These are phyloP conservation scores for Leptocoma aspasia DNA, from an alignment of 2,113 vertebrate species.

Conservation along the genomic window DNA sequence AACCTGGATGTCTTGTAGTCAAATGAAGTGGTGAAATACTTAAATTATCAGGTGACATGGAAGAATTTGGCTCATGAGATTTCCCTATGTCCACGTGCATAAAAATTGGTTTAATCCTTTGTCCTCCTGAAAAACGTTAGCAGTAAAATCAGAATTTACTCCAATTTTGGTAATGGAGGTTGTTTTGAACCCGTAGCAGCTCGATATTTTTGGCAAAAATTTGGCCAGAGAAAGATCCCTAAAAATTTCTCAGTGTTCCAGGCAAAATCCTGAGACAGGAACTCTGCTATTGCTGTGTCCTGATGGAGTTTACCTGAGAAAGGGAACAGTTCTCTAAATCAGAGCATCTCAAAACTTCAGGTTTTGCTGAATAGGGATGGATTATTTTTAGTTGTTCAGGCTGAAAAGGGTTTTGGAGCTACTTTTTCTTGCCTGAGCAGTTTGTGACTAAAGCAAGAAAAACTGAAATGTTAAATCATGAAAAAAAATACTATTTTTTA, in stretches of 20 bases:
- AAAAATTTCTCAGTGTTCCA: not conserved
- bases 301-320: not conserved
- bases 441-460: not conserved
- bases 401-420: not conserved
- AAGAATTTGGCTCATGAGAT: not conserved
- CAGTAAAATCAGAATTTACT: not conserved
- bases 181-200: not conserved
- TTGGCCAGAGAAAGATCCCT: not conserved
- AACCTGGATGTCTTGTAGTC: not conserved
- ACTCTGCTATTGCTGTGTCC: not conserved
- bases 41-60: not conserved
- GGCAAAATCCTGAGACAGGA: not conserved
- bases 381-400: not conserved
- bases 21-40: not conserved
- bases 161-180: not conserved
- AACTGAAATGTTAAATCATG: not conserved
- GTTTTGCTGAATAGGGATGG: not conserved
- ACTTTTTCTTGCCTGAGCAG: not conserved
- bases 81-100: rapidly evolving
- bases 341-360: not conserved
- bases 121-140: not conserved
- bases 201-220: not conserved
- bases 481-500: not conserved
- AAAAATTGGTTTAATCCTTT: not conserved
- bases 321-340: not conserved